Evolutionary conservation across 2,888 invertebrate genomes (phyloP).

Genomic region (Dusona sp.): DNA sequence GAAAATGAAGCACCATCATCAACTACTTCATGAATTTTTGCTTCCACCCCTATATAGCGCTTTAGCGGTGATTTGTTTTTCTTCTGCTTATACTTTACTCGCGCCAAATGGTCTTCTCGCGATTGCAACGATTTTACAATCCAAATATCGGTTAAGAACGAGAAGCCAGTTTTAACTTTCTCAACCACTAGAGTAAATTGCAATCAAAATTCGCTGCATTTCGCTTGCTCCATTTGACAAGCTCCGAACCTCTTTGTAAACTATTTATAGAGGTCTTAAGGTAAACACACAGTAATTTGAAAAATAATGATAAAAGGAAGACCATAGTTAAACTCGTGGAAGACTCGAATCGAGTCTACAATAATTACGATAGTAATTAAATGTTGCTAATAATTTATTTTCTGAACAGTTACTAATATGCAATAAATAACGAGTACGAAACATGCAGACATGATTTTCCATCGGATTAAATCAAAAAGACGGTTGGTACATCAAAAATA

Average conservation of each 20-base stretch:
- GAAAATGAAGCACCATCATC: constrained; percentile 61
- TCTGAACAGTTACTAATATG: background rate
- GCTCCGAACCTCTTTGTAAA: background rate
- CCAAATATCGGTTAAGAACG: constrained; percentile 9
- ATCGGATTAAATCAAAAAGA: constrained; percentile 51
- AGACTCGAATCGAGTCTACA: too few relatives aligned
- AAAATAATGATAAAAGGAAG: background rate
- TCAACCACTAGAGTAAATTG: constrained; percentile 3
- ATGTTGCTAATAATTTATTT: background rate
- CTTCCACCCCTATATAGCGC: background rate
- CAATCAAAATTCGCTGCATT: background rate
- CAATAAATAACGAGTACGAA: too few relatives aligned
- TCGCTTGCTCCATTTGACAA: constrained; percentile 8
- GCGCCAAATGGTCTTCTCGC: background rate
- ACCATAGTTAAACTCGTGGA: background rate
- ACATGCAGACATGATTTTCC: background rate
- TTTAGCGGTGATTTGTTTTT: constrained; percentile 17
- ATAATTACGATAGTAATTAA: too few relatives aligned
- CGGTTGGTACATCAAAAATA: constrained; percentile 34
- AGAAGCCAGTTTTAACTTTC: background rate
- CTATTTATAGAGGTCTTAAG: background rate
- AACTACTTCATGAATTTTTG: constrained; percentile 58
- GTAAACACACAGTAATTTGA: background rate
- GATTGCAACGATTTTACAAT: constrained; percentile 13
- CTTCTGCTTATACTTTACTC: background rate